Evolutionary conservation across 2,797 vertebrate genomes (phyloP).

Genomic region (Takifugu rubripes): DNA sequence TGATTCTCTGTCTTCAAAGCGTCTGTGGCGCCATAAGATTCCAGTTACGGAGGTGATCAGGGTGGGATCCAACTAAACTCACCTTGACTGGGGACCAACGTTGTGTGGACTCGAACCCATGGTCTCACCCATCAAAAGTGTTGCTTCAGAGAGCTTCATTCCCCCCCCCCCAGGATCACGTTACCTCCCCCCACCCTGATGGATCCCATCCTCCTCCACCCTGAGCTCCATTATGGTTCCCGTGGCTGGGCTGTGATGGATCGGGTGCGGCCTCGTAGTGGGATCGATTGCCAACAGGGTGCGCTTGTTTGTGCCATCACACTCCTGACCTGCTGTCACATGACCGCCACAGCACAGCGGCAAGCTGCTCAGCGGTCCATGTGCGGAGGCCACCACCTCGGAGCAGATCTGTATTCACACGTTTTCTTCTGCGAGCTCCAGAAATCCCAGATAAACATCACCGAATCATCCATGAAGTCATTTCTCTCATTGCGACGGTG

Average conservation of each 20-base stretch:
- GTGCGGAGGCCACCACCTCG: no score
- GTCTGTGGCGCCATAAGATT: background rate
- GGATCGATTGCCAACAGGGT: slow-evolving; percentile 55
- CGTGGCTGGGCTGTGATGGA: slow-evolving; percentile 43
- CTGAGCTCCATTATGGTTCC: slow-evolving; percentile 36
- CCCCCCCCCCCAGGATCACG: slow-evolving; percentile 26
- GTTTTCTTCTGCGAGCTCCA: no score
- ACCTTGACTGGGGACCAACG: slow-evolving; percentile 11
- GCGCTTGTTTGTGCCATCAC: slow-evolving; percentile 40
- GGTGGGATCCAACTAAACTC: slow-evolving; percentile 8
- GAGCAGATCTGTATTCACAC: no score
- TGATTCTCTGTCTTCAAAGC: background rate
- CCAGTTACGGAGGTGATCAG: slow-evolving; percentile 3
- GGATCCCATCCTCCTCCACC: slow-evolving; percentile 47
- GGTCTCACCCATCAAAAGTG: slow-evolving; percentile 36
- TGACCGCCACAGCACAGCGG: slow-evolving; percentile 3
- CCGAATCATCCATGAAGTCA: no score
- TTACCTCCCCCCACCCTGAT: slow-evolving; percentile 46
- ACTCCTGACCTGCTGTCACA: slow-evolving; percentile 22
- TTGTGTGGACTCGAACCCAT: slow-evolving; percentile 25
- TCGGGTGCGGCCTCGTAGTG: slow-evolving; percentile 31
- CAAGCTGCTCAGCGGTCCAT: no score
- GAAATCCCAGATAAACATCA: no score
- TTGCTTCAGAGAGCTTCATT: slow-evolving; percentile 53
- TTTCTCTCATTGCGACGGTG: no score